Conservation (phyloP, 2,113 vertebrate genomes). For the Podarcis cretensis region DNA sequence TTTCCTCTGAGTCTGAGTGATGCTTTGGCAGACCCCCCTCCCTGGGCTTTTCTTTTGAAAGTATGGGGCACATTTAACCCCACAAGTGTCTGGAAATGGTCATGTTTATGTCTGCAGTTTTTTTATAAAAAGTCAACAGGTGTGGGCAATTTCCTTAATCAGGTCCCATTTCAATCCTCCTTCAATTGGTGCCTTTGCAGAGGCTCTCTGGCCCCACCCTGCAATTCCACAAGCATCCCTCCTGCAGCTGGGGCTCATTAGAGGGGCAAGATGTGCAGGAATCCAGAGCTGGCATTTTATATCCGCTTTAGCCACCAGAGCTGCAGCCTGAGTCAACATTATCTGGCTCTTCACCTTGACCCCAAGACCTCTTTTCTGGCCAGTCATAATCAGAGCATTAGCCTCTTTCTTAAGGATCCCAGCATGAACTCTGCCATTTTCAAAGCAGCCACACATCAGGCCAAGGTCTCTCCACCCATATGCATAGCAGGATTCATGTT, state of each 20-base stretch:
- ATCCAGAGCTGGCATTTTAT: neutral
- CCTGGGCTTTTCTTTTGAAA: neutral
- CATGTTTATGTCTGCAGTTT: conserved; percentile 55
- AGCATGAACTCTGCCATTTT: no score
- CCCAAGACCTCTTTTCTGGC: no score
- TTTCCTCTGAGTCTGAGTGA: no score
- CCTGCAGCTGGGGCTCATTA: conserved; percentile 53
- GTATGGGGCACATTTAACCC: neutral
- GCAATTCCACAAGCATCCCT: conserved; percentile 47
- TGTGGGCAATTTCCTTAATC: conserved; percentile 67
- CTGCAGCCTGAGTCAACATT: neutral
- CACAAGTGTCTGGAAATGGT: neutral
- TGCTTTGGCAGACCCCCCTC: neutral
- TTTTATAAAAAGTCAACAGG: conserved; percentile 49
- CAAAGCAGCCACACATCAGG: no score
- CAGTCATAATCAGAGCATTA: no score
- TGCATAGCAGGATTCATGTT: no score
- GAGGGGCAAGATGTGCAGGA: neutral
- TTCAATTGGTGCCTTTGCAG: neutral
- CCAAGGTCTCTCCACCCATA: no score
- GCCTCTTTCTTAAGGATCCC: no score
- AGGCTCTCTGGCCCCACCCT: conserved; percentile 23
- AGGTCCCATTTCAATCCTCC: conserved; percentile 15
- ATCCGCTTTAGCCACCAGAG: conserved; percentile 18
- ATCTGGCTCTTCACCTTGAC: neutral